Base-by-base conservation (phyloP, 2,113 vertebrate species). In the Tympanuchus pallidicinctus region DNA sequence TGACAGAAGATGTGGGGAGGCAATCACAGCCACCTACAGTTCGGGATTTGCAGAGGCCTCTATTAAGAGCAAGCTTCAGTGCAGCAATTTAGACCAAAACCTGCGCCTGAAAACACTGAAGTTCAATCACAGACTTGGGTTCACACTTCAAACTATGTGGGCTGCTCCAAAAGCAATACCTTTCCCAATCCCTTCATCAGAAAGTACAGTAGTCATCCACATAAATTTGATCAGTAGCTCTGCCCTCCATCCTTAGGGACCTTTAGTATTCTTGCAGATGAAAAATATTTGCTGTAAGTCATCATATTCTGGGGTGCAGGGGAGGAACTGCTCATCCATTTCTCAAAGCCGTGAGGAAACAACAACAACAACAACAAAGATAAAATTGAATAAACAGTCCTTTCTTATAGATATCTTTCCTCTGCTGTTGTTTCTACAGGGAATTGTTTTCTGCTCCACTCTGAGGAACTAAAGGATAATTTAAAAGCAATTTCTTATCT, bases 231-330 rank as follows among this genome's bases (percentile, higher is more conserved):
- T 67, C 50, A 24, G 34, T 15, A 86, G 28, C 34, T 95, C 64
- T 73, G n/a, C 20, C 50, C 34, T 87, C 93, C 54, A 50, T 71
- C 22, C 27, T 67, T 5, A 77, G 17, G 85, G 71, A 67, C 67
- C 24, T 82, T 82, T 61, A 50, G 32, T 57, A 77, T 21, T 25
- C 80, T 74, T 89, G 67, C 21, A 91, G 50, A 85, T 50, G 5
- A 92, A 92, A 92, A 80, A 80, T 74, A 80, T 71, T 82, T 89
- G 17, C 72, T 95, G 75, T 11, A 66, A 84, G 43, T 21, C n/a
- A 82, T 43, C 13, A 56, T 20, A 19, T 28, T 71, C 45, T 54
- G 15, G 16, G 34, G 25, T 69, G 17, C 5, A 6, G 14, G 21
- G 20, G 25, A 60, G 22, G 32, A 38, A 28, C 42, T 76, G 3